Evolutionary conservation across 2,797 vertebrate genomes (phyloP).

Genomic region (Phyllotis vaccarum): DNA sequence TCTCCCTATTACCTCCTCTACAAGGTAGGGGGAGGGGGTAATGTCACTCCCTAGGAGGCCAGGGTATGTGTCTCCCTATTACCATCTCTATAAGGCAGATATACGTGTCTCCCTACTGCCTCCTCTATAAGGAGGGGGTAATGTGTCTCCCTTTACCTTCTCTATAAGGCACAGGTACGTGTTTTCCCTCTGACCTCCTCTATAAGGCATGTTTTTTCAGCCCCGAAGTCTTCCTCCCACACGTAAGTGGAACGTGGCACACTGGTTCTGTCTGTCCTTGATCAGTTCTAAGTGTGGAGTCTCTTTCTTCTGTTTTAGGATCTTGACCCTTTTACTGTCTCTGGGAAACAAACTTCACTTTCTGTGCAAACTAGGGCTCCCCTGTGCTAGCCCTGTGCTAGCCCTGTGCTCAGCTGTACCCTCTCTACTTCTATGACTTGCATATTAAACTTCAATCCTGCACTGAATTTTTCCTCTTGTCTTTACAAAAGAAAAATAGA

Average conservation of each 20-base stretch:
- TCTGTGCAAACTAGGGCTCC: slow-evolving; percentile 19
- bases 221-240: background rate
- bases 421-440: background rate
- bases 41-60: no score
- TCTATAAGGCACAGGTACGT: background rate
- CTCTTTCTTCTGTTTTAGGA: background rate
- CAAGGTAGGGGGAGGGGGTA: no score
- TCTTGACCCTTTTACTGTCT: slow-evolving; percentile 21
- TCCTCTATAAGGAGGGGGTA: no score
- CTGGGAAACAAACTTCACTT: background rate
- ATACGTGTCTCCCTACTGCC: no score
- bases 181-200: background rate
- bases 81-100: no score
- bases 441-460: background rate
- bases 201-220: background rate
- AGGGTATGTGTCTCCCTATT: no score
- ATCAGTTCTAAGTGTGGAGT: background rate
- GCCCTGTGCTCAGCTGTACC: background rate
- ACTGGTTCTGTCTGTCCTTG: background rate
- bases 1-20: no score
- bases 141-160: background rate
- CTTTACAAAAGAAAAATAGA: background rate
- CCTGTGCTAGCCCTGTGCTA: background rate
- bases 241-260: background rate
- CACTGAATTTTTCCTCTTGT: background rate